Conservation (phyloP, 2,888 invertebrate species). For the Dorcus parallelipipedus region DNA sequence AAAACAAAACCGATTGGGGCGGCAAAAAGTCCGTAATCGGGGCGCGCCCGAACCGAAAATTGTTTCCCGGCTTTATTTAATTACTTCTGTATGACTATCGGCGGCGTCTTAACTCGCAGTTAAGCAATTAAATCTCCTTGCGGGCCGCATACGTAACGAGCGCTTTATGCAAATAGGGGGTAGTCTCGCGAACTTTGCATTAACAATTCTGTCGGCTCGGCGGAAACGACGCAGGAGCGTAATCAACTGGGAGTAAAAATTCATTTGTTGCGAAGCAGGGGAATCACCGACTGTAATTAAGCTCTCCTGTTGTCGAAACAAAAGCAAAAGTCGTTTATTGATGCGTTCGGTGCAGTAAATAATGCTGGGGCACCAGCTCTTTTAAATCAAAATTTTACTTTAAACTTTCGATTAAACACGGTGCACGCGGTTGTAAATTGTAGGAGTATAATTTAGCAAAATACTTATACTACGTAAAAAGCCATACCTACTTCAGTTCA, state of each 20-base stretch:
- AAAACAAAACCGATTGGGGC: background rate
- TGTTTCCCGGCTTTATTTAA: constrained; percentile 44
- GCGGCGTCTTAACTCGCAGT: constrained; percentile 43
- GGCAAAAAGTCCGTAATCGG: background rate
- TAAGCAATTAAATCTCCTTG: constrained; percentile 46
- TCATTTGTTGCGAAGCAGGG: constrained; percentile 6
- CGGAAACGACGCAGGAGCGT: constrained; percentile 14
- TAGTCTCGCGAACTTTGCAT: constrained; percentile 36
- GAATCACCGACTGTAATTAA: no score
- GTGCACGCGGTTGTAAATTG: no score
- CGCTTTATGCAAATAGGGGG: constrained; percentile 44
- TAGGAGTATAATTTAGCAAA: no score
- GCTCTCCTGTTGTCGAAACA: no score
- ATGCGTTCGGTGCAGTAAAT: no score
- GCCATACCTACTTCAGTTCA: no score
- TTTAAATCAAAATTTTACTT: no score
- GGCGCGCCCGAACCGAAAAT: constrained; percentile 40
- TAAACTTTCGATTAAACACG: no score
- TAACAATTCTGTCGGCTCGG: constrained; percentile 31
- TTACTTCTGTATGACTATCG: constrained; percentile 42
- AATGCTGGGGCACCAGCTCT: no score
- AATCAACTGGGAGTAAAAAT: constrained; percentile 16
- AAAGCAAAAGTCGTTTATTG: no score
- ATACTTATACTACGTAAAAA: no score
- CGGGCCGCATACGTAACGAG: constrained; percentile 45